A percentile compares a stretch with the other conserved stretches of the same genome.
Evolutionary conservation across 92 coral and sea anemone genomes (phyloP).

Genomic region (Meandrina meandrites): DNA sequence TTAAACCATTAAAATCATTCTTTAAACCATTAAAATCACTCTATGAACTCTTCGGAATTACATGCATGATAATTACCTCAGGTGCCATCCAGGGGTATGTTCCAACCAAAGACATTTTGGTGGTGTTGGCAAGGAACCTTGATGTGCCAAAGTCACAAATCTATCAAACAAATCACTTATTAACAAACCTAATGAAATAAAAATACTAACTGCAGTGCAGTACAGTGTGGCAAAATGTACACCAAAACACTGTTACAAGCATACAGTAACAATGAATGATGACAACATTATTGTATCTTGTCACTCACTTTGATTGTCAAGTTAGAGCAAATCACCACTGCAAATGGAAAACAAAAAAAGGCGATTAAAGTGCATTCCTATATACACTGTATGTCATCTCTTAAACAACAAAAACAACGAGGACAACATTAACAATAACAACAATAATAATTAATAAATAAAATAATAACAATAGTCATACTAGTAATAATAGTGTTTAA

Average conservation of each 20-base stretch:
- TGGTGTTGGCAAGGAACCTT: constrained; percentile 65
- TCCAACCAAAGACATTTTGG: constrained; percentile 85
- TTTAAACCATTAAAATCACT: too few species aligned
- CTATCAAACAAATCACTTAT: constrained; percentile 12
- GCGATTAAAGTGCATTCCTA: not conserved
- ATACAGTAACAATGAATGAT: too few species aligned
- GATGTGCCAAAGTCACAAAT: constrained; percentile 92
- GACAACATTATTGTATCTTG: not conserved
- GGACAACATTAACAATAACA: too few species aligned
- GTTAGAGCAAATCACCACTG: constrained; percentile 79
- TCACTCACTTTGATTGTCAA: constrained; percentile 65
- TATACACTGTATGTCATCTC: not conserved
- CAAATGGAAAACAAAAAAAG: not conserved
- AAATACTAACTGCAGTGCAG: too few species aligned
- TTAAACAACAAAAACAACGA: not conserved
- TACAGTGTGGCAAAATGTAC: too few species aligned
- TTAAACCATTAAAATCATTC: too few species aligned
- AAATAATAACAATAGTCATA: too few species aligned
- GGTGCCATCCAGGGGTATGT: constrained; percentile 97
- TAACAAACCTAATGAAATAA: too few species aligned
- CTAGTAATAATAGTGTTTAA: too few species aligned
- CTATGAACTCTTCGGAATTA: not conserved
- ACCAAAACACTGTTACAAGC: too few species aligned
- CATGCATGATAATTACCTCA: constrained; percentile 62
- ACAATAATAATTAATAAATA: too few species aligned